Conservation (phyloP, 2,888 invertebrate genomes). For the Lasius fuliginosus region DNA sequence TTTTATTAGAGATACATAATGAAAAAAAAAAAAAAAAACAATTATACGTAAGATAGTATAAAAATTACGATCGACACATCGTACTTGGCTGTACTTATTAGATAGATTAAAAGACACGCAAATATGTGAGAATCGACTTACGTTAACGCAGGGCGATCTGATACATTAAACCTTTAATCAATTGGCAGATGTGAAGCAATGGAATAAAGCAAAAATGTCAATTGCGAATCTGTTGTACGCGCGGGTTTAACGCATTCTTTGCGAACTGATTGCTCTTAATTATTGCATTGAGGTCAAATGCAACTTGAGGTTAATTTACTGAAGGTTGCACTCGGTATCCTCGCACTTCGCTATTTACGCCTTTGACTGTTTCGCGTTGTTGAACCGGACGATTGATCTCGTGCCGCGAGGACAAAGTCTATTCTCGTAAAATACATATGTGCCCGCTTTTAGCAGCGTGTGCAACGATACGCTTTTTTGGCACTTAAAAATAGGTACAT, state of each 20-base stretch:
- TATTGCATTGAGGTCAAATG: slow-evolving; percentile 82
- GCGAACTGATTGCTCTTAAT: slow-evolving; percentile 81
- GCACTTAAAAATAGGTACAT: slow-evolving; percentile 4
- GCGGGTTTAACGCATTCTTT: slow-evolving; percentile 70
- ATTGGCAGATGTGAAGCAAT: slow-evolving; percentile 70
- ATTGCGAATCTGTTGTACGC: slow-evolving; percentile 64
- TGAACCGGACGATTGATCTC: slow-evolving; percentile 46
- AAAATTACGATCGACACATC: background rate
- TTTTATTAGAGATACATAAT: background rate
- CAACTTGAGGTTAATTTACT: slow-evolving; percentile 74
- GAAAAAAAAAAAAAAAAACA: slow-evolving; percentile 7
- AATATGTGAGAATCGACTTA: slow-evolving; percentile 55
- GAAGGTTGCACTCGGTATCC: slow-evolving; percentile 72
- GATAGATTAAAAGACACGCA: background rate
- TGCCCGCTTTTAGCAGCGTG: background rate
- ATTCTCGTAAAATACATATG: slow-evolving; percentile 27
- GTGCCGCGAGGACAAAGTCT: slow-evolving; percentile 48
- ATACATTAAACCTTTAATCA: slow-evolving; percentile 64
- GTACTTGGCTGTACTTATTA: background rate
- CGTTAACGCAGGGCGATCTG: slow-evolving; percentile 7
- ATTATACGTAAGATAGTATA: background rate
- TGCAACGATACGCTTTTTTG: background rate
- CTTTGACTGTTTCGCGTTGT: slow-evolving; percentile 36
- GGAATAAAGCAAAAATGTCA: slow-evolving; percentile 64
- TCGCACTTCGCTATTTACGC: slow-evolving; percentile 63